Conservation (phyloP, 1,140 invertebrate genomes). For the Macrotrachela quadricornifera region DNA sequence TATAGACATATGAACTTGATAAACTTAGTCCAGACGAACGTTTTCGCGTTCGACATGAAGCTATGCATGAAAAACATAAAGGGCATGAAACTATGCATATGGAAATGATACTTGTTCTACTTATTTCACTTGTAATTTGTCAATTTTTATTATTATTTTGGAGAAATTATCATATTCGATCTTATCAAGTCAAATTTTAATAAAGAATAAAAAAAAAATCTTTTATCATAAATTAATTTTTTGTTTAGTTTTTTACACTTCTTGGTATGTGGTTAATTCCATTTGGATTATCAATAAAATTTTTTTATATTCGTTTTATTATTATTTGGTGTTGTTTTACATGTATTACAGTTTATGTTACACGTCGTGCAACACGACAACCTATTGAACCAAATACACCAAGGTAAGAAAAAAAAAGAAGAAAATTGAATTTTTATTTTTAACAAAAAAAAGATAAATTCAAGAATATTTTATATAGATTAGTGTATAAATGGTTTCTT, state of each 20-base stretch:
- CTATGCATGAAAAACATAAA: constrained; percentile 64
- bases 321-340: constrained; percentile 74
- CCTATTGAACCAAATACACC: constrained; percentile 72
- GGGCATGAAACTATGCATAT: constrained; percentile 93
- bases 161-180: constrained; percentile 75
- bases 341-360: constrained; percentile 56
- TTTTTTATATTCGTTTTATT: constrained; percentile 76
- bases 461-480: constrained; percentile 33
- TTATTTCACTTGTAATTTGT: constrained; percentile 59
- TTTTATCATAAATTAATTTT: too few relatives aligned
- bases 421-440: too few relatives aligned
- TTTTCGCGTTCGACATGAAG: constrained; percentile 38
- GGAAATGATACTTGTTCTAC: constrained; percentile 80
- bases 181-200: constrained; percentile 56
- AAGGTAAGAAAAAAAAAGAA: too few relatives aligned
- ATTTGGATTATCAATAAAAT: constrained; percentile 53
- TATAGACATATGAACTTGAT: neutral
- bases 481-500: constrained; percentile 99
- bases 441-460: too few relatives aligned
- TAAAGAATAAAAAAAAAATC: neutral
- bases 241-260: constrained; percentile 50
- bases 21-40: constrained; percentile 4
- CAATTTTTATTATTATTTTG: constrained; percentile 78
- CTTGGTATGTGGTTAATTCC: constrained; percentile 89
- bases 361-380: constrained; percentile 57